Evolutionary conservation across 1,140 invertebrate species (phyloP).

Genomic region (Mesaphorura yosii): DNA sequence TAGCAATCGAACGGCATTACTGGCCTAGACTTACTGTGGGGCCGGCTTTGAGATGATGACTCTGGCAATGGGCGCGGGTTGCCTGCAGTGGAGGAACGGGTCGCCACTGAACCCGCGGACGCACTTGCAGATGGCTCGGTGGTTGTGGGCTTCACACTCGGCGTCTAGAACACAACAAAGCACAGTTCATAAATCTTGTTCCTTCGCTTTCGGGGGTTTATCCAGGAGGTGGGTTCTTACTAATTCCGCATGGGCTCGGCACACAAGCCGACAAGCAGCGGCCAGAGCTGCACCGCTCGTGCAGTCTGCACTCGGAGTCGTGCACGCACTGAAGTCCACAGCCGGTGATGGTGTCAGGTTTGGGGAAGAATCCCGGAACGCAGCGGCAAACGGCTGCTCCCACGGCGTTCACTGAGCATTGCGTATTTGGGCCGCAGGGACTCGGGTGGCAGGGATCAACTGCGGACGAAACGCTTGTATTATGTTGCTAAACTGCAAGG

Average conservation of each 20-base stretch:
- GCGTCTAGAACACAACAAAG: too few species aligned
- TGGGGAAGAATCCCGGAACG: conserved; percentile 34
- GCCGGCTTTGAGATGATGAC: conserved; percentile 26
- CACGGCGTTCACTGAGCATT: conserved; percentile 27
- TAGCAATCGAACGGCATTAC: too few species aligned
- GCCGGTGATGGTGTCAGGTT: conserved; percentile 36
- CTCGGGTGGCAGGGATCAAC: conserved; percentile 65
- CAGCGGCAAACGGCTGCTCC: conserved; percentile 33
- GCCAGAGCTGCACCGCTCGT: conserved; percentile 33
- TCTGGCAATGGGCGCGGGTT: conserved; percentile 24
- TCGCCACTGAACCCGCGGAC: conserved; percentile 68
- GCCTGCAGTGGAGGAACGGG: conserved; percentile 48
- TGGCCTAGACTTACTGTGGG: conserved; percentile 22
- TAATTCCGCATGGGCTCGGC: conserved; percentile 35
- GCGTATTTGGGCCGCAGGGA: conserved; percentile 65
- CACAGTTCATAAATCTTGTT: too few species aligned
- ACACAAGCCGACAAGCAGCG: conserved; percentile 32
- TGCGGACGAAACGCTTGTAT: too few species aligned
- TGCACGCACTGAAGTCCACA: conserved; percentile 35
- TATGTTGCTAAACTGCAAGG: too few species aligned
- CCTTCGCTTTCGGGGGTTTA: too few species aligned
- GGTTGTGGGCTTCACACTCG: conserved; percentile 61
- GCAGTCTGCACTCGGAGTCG: conserved; percentile 34
- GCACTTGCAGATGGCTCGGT: conserved; percentile 66
- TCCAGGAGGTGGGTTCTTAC: too few species aligned